A percentile compares a stretch with the other conserved stretches of the same genome.
Conservation (phyloP, 2,888 invertebrate genomes). For the Monopis laevigella region DNA sequence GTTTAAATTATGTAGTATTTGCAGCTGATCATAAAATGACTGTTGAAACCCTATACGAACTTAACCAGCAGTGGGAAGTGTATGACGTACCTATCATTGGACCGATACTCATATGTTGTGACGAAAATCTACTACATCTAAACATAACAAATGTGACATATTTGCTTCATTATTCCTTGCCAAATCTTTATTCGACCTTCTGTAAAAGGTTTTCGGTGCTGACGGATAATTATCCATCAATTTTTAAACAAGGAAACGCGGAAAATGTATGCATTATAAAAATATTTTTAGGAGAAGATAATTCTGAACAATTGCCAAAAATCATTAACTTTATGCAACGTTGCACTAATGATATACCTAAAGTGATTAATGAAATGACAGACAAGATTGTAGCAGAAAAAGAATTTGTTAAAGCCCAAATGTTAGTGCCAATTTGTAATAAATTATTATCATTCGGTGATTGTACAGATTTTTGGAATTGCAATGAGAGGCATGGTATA, state of each 20-base stretch:
- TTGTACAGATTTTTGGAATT: conserved; percentile 67
- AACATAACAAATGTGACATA: conserved; percentile 71
- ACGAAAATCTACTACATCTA: conserved; percentile 70
- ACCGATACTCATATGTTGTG: conserved; percentile 74
- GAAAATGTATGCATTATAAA: conserved; percentile 40
- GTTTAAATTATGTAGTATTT: conserved; percentile 31
- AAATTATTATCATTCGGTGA: conserved; percentile 71
- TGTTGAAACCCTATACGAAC: conserved; percentile 41
- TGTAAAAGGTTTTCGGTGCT: conserved; percentile 74
- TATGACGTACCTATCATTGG: conserved; percentile 45
- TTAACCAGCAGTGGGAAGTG: conserved; percentile 43
- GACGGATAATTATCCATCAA: conserved; percentile 66
- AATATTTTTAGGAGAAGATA: conserved; percentile 68
- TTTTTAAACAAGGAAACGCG: conserved; percentile 32
- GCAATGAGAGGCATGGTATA: conserved; percentile 69
- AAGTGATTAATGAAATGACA: conserved; percentile 35
- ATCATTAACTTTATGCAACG: conserved; percentile 67
- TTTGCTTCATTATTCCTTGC: conserved; percentile 78
- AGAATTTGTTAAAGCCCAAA: conserved; percentile 49
- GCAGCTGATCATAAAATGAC: conserved; percentile 41
- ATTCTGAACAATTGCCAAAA: conserved; percentile 68
- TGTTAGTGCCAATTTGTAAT: conserved; percentile 63
- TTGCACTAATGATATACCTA: conserved; percentile 43
- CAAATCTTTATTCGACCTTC: conserved; percentile 72
- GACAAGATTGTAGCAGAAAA: conserved; percentile 35